Percentiles rank a stretch among this genome's conserved stretches.
phyloP scores from a whole-genome alignment of 2,888 invertebrate genomes.

The Hirtodrosophila alboralis region DNA sequence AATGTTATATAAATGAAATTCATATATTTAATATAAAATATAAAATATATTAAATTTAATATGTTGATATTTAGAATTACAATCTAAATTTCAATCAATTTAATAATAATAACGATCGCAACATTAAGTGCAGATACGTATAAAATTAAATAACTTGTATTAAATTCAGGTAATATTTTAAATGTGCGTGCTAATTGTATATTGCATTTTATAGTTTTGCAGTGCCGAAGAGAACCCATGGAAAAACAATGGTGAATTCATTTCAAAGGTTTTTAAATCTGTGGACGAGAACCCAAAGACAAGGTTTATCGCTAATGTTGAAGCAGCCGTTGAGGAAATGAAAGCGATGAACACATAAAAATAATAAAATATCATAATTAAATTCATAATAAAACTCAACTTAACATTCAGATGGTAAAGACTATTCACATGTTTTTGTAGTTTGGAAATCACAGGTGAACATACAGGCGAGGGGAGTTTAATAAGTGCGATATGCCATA shows the following conservation, averaged over 20 bases:
- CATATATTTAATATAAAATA: too few relatives aligned
- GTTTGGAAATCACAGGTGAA: too few relatives aligned
- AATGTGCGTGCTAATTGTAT: not conserved
- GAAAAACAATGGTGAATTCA: not conserved
- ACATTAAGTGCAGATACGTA: too few relatives aligned
- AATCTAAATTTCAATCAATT: too few relatives aligned
- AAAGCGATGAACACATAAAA: not conserved
- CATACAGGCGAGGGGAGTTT: too few relatives aligned
- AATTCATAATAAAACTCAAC: not conserved
- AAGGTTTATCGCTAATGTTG: not conserved
- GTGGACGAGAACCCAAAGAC: constrained; percentile 11
- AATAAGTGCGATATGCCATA: too few relatives aligned
- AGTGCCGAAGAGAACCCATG: constrained; percentile 14
- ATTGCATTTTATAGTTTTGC: constrained; percentile 16
- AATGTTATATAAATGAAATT: too few relatives aligned
- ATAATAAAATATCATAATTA: not conserved
- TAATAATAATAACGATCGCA: too few relatives aligned
- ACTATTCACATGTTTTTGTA: too few relatives aligned
- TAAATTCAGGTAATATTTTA: not conserved
- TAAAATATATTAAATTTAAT: too few relatives aligned
- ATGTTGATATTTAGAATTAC: too few relatives aligned
- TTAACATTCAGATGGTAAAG: too few relatives aligned
- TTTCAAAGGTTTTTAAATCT: not conserved
- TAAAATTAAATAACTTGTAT: not conserved
- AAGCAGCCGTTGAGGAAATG: constrained; percentile 7